Evolutionary conservation across 2,888 invertebrate genomes (phyloP).

Genomic region (Phytoseiulus persimilis): DNA sequence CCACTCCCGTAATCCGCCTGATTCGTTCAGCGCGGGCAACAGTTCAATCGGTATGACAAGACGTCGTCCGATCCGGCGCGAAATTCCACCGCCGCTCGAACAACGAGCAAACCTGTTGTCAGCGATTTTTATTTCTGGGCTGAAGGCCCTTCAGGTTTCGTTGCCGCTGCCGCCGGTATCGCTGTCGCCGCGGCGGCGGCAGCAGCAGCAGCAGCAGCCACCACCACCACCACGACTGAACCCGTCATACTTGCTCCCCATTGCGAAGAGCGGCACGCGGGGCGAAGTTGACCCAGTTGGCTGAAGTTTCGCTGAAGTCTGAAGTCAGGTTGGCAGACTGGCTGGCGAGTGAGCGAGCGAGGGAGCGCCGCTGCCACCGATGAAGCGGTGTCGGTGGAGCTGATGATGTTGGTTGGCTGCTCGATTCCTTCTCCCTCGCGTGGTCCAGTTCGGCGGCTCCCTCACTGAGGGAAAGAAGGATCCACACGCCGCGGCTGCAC

Average conservation of each 20-base stretch:
- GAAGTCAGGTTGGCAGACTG: slow-evolving; percentile 5
- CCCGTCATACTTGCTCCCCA: neutral
- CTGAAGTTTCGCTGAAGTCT: neutral
- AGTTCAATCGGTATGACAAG: neutral
- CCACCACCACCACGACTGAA: neutral
- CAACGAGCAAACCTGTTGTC: slow-evolving; percentile 5
- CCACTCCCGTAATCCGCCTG: neutral
- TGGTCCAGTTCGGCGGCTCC: neutral
- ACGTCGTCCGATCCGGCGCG: neutral
- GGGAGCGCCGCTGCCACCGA: neutral
- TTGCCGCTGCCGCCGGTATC: neutral
- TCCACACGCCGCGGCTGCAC: neutral
- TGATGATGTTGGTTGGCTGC: slow-evolving; percentile 5
- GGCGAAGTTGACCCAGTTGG: slow-evolving; percentile 5
- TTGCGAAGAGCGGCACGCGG: slow-evolving; percentile 5
- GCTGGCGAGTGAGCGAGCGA: neutral
- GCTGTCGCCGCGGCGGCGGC: too few species aligned
- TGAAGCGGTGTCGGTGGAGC: neutral
- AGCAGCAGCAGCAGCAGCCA: too few species aligned
- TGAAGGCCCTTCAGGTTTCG: slow-evolving; percentile 5
- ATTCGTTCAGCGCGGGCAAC: neutral
- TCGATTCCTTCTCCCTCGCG: neutral
- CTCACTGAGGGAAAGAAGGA: neutral
- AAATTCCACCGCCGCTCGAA: neutral
- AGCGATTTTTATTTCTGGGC: slow-evolving; percentile 5